phyloP scores from a whole-genome alignment of 2,888 invertebrate species.

The Prenolepis imparis region DNA sequence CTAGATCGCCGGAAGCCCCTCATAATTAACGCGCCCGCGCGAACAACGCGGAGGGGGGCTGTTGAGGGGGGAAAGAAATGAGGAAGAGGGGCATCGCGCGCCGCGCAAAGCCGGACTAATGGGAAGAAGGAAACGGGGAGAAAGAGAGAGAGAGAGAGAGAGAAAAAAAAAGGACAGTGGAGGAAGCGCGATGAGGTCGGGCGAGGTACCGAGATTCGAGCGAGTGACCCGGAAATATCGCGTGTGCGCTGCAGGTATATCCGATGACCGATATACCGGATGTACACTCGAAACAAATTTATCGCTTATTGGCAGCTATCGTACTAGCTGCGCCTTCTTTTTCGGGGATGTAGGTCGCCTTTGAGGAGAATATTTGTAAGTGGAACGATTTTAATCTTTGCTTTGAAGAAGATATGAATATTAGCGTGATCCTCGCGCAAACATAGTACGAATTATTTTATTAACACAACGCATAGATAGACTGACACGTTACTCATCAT shows the following conservation, averaged over 20 bases:
- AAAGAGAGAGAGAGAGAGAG: not conserved
- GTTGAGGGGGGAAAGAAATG: not conserved
- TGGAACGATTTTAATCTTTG: not conserved
- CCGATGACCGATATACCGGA: conserved; percentile 72
- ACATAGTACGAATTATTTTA: not conserved
- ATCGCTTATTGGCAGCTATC: not conserved
- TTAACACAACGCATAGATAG: not conserved
- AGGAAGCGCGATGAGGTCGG: conserved; percentile 57
- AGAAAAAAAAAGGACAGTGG: conserved; percentile 47
- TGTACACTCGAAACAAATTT: conserved; percentile 52
- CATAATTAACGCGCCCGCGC: conserved; percentile 85
- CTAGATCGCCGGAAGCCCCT: conserved; percentile 86
- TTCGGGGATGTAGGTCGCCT: conserved; percentile 19
- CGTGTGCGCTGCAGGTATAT: conserved; percentile 55
- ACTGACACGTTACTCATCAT: not conserved
- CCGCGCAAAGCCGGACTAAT: conserved; percentile 40
- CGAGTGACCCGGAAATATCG: conserved; percentile 78
- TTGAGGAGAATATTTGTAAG: not conserved
- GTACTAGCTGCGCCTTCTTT: not conserved
- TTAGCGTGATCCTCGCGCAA: not conserved
- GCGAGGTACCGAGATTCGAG: conserved; percentile 65
- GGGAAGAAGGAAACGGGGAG: conserved; percentile 45
- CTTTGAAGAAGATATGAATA: not conserved
- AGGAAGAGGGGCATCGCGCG: conserved; percentile 23
- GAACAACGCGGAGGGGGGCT: conserved; percentile 66